Conservation (phyloP, 2,888 invertebrate genomes). For the Agrotis exclamationis region DNA sequence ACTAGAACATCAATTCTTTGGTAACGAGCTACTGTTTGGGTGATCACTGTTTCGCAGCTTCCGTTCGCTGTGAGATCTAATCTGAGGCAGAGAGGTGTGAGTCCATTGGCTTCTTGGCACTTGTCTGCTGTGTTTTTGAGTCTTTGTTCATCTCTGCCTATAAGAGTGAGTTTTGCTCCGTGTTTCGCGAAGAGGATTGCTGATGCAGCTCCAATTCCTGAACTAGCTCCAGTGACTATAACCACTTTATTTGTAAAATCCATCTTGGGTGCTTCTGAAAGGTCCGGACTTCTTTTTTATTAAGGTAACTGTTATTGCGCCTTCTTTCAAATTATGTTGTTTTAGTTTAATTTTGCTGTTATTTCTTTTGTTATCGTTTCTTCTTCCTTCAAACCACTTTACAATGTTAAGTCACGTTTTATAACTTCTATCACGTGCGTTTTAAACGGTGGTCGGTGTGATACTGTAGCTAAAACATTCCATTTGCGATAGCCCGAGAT, state of each 20-base stretch:
- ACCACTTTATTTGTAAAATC: slow-evolving; percentile 80
- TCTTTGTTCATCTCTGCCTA: slow-evolving; percentile 78
- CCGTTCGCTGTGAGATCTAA: slow-evolving; percentile 92
- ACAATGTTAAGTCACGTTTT: not conserved
- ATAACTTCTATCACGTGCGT: not conserved
- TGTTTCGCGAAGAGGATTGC: slow-evolving; percentile 75
- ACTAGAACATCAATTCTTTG: slow-evolving; percentile 94
- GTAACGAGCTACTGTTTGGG: slow-evolving; percentile 92
- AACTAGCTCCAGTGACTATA: slow-evolving; percentile 80
- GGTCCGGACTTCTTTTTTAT: not conserved
- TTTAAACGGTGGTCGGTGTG: not conserved
- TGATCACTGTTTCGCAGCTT: slow-evolving; percentile 92
- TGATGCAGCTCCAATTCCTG: slow-evolving; percentile 80
- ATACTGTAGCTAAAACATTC: slow-evolving; percentile 36
- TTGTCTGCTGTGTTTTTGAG: slow-evolving; percentile 69
- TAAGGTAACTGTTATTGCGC: too few relatives aligned
- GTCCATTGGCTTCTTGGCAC: slow-evolving; percentile 68
- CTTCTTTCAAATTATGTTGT: not conserved
- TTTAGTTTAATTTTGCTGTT: not conserved
- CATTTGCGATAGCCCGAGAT: slow-evolving; percentile 33
- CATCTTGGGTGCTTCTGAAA: slow-evolving; percentile 58
- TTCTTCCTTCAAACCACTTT: not conserved
- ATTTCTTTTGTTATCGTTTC: not conserved
- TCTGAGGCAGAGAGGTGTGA: slow-evolving; percentile 79
- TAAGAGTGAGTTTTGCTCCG: slow-evolving; percentile 74